Base-by-base conservation (phyloP, 2,888 invertebrate genomes). In the Polymixis lichenea region DNA sequence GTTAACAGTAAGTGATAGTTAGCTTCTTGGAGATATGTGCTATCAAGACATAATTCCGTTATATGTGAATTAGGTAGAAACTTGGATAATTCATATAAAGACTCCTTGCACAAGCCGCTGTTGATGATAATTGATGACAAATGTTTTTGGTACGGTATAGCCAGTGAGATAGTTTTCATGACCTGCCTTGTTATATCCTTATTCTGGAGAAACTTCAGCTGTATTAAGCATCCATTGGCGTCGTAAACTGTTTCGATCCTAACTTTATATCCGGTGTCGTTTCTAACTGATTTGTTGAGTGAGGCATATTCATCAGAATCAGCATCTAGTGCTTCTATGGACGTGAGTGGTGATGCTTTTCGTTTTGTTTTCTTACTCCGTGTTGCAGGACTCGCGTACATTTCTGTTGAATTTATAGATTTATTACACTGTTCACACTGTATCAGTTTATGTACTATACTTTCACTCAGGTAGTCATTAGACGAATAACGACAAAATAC, bases 1-100 rank as follows among this genome's bases (percentile, higher is more conserved):
- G 46, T 22, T 28, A 95, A 71, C 0, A 95, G 65, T 49, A 90
- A 70, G 46, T 92, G 80, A 71, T 92, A 95, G 72, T 94, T 93
- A 0, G 88, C 92, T 82, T 91, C 87, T n/a, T 68, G 61, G 0
- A 94, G 3, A 43, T 75, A 87, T 0, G 91, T 89, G 25, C 87
- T 82, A 65, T 95, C 95, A 6, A 95, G 84, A 70, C 89, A 91
- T 4, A 95, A 9, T 19, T 94, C 93, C 0, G 93, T 94, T n/a
- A 95, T 90, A 17, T 89, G 71, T 0, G 92, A 92, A 0, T 61
- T 17, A 0, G 89, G 83, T 3, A 95, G 75, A 46, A 93, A 83
- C 25, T 91, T 91, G 22, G 83, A 75, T 4, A 95, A 86, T 84
- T 95, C 94, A 61, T 94, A 83, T 0, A 95, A 22, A 0, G 83